Conservation (phyloP, 2,888 invertebrate genomes). For the Orgyia antiqua region DNA sequence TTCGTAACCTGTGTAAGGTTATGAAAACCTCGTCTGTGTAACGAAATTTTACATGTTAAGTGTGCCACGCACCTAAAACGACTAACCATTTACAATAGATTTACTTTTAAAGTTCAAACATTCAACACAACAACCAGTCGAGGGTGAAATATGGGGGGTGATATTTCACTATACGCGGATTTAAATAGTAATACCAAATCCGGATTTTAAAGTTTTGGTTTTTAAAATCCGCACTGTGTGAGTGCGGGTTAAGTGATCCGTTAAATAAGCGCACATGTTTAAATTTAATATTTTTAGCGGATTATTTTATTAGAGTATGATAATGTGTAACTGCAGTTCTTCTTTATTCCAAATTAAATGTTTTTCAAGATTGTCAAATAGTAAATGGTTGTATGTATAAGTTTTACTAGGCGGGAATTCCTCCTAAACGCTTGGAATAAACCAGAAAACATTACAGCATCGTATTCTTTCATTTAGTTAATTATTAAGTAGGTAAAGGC, state of each 20-base stretch:
- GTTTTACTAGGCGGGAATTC: too few relatives aligned
- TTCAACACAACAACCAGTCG: conserved; percentile 46
- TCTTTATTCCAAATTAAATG: too few relatives aligned
- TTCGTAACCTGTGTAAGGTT: too few relatives aligned
- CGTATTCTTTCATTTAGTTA: too few relatives aligned
- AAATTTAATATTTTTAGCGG: conserved; percentile 17
- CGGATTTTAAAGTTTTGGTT: conserved; percentile 24
- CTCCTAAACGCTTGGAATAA: too few relatives aligned
- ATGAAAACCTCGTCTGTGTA: too few relatives aligned
- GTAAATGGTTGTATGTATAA: too few relatives aligned
- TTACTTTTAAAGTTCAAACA: conserved; percentile 52
- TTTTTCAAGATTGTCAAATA: too few relatives aligned
- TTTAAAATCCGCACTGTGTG: conserved; percentile 43
- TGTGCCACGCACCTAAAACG: conserved; percentile 25
- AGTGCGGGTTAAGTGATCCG: conserved; percentile 36
- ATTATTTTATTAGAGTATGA: conserved; percentile 12
- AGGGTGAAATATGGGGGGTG: conserved; percentile 66
- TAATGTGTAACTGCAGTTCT: neutral
- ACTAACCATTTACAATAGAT: conserved; percentile 38
- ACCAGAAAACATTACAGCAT: too few relatives aligned
- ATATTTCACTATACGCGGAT: conserved; percentile 52
- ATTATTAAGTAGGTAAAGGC: too few relatives aligned
- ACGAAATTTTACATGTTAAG: too few relatives aligned
- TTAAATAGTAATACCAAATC: conserved; percentile 37
- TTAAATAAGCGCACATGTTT: conserved; percentile 42